Evolutionary conservation across 2,113 vertebrate genomes (phyloP).

Genomic region (Stercorarius parasiticus): DNA sequence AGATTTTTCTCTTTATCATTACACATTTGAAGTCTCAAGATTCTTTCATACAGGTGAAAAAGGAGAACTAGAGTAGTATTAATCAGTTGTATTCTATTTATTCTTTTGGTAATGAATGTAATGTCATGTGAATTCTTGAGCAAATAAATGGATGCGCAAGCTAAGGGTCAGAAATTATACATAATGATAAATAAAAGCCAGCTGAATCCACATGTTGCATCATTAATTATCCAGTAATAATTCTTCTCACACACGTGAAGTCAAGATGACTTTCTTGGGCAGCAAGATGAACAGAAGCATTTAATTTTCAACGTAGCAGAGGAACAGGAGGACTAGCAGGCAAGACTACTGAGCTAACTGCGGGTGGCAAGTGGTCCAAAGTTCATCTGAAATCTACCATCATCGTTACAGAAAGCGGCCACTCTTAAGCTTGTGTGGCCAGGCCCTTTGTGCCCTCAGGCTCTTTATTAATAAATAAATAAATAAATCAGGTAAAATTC

Average conservation of each 20-base stretch:
- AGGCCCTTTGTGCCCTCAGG: neutral
- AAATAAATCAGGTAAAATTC: slow-evolving; percentile 48
- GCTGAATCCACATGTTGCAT: neutral
- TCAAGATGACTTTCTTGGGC: neutral
- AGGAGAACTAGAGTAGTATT: neutral
- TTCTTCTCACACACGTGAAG: neutral
- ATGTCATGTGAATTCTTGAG: neutral
- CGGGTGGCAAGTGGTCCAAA: neutral
- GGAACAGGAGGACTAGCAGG: neutral
- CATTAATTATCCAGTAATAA: neutral
- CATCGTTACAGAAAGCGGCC: neutral
- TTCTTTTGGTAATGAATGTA: slow-evolving; percentile 7
- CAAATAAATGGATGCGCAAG: neutral
- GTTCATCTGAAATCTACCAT: neutral
- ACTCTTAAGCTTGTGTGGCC: neutral
- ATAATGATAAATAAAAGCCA: neutral
- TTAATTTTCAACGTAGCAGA: neutral
- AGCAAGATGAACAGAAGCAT: neutral
- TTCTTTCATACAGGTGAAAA: neutral
- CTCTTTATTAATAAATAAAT: neutral
- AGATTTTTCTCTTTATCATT: neutral
- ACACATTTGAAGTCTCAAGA: neutral
- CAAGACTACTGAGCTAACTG: neutral
- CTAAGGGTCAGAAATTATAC: neutral
- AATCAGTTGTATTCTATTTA: neutral